phyloP scores from a whole-genome alignment of 2,888 invertebrate species.

The Watsonalla binaria region DNA sequence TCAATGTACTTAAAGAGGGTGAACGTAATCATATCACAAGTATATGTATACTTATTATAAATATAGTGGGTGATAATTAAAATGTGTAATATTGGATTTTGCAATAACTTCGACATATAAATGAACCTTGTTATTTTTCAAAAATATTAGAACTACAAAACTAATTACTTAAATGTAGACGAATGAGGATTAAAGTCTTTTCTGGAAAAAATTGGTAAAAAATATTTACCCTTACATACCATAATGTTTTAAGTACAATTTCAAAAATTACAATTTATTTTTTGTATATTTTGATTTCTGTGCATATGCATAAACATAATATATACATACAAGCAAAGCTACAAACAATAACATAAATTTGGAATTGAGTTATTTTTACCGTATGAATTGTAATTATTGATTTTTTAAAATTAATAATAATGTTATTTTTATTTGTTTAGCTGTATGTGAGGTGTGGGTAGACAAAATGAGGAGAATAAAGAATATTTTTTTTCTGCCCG shows the following conservation, averaged over 20 bases:
- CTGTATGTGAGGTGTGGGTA: conserved; percentile 13
- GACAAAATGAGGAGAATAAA: background rate
- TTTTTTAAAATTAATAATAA: conserved; percentile 8
- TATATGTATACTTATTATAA: conserved; percentile 59
- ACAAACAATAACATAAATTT: conserved; percentile 12
- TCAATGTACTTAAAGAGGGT: conserved; percentile 40
- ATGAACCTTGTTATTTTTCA: conserved; percentile 15
- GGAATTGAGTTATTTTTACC: conserved; percentile 17
- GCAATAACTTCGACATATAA: conserved; percentile 30
- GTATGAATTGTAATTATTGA: background rate
- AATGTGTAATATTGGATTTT: conserved; percentile 50
- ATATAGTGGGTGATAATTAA: conserved; percentile 47
- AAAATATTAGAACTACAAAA: conserved; percentile 5
- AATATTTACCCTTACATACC: background rate
- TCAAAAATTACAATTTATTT: background rate
- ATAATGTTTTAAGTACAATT: background rate
- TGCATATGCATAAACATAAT: conserved; percentile 12
- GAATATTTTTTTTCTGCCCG: background rate
- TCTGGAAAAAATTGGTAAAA: too few species aligned
- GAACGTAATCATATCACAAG: conserved; percentile 71
- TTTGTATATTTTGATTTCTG: background rate
- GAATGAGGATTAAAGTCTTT: too few species aligned
- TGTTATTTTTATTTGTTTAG: conserved; percentile 16
- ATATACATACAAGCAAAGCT: conserved; percentile 11
- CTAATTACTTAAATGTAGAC: background rate